phyloP scores from a whole-genome alignment of 2,113 vertebrate genomes.

The Elgaria multicarinata region DNA sequence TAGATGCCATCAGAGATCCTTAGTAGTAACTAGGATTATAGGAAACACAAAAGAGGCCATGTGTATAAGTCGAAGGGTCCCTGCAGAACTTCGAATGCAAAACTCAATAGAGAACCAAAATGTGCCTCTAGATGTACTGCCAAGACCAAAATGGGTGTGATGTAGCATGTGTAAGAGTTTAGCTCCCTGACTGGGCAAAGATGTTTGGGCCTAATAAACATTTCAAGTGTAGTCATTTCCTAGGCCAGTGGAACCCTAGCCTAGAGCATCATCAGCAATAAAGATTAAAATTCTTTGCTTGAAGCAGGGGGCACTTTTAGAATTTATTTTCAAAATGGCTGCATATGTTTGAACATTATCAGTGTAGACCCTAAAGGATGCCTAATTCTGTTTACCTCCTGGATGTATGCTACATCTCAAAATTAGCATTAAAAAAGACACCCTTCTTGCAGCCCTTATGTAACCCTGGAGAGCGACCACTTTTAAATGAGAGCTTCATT shows the following conservation, averaged over 20 bases:
- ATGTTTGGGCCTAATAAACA: neutral
- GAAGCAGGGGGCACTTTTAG: neutral
- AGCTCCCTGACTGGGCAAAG: neutral
- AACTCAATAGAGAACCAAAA: neutral
- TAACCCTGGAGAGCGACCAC: neutral
- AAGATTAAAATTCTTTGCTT: neutral
- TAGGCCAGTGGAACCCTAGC: neutral
- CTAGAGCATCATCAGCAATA: neutral
- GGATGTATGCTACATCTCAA: neutral
- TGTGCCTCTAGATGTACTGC: neutral
- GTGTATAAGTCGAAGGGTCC: neutral
- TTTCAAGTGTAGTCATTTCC: slow-evolving; percentile 8
- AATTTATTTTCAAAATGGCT: slow-evolving; percentile 6
- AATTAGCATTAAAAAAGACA: neutral
- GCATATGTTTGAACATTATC: neutral
- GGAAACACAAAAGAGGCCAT: neutral
- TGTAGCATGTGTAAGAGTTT: slow-evolving; percentile 16
- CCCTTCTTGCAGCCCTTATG: neutral
- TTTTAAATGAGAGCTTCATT: neutral
- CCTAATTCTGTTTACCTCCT: neutral
- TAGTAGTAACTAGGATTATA: neutral
- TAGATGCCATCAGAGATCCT: neutral
- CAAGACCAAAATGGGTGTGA: neutral
- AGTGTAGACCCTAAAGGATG: neutral
- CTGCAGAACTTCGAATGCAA: neutral